phyloP scores from a whole-genome alignment of 2,797 vertebrate genomes.

The Catamblyrhynchus diadema region DNA sequence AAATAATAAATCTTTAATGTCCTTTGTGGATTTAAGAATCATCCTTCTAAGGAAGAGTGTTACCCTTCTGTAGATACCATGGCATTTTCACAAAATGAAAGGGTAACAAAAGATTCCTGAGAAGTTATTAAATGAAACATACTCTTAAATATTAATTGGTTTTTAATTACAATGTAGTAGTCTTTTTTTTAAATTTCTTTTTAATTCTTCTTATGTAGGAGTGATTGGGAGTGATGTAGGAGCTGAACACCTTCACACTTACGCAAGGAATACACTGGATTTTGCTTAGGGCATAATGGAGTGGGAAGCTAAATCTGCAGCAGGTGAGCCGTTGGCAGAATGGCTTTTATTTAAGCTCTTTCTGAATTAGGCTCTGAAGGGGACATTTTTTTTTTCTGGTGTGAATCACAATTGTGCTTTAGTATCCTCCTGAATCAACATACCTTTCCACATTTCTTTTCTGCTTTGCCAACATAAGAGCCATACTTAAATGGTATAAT shows the following conservation, averaged over 20 bases:
- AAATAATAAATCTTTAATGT: not conserved
- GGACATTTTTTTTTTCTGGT: not conserved
- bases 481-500: not conserved
- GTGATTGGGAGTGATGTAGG: not conserved
- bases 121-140: not conserved
- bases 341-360: not conserved
- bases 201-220: not conserved
- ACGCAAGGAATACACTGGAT: fast-evolving
- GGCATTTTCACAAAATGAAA: not conserved
- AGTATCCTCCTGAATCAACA: not conserved
- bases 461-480: not conserved
- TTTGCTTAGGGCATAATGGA: not conserved
- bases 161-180: not conserved
- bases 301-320: not conserved
- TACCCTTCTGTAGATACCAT: fast-evolving
- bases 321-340: not conserved
- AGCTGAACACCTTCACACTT: not conserved
- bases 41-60: not conserved
- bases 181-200: not conserved
- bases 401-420: not conserved
- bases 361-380: not conserved
- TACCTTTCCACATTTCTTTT: not conserved
- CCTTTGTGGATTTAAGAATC: not conserved
- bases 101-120: not conserved
- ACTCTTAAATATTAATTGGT: fast-evolving